These are phyloP conservation scores for Seladonia tumulorum DNA, from an alignment of 2,888 invertebrate genomes.

Conservation along the genomic window DNA sequence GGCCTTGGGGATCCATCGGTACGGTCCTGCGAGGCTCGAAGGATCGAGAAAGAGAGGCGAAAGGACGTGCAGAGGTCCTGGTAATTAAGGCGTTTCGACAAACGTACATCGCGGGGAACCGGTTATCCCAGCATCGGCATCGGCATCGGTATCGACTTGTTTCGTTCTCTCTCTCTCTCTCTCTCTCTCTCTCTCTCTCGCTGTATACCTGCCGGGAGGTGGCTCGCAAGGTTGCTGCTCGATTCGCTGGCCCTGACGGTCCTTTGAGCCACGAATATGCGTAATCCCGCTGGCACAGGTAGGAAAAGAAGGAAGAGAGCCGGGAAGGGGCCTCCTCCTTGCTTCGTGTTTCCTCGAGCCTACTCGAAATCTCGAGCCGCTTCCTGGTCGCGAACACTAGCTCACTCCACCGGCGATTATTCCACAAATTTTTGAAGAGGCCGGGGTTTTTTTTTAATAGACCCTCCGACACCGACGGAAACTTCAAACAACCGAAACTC, in stretches of 20 bases:
- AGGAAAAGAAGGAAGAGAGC: conserved; percentile 13
- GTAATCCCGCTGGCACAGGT: conserved; percentile 51
- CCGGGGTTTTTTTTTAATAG: too few relatives aligned
- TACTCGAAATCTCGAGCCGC: not conserved
- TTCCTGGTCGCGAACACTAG: not conserved
- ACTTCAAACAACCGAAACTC: not conserved
- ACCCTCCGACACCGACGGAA: too few relatives aligned
- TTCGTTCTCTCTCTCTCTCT: conserved; percentile 18
- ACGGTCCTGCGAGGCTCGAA: conserved; percentile 43
- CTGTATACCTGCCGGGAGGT: conserved; percentile 62
- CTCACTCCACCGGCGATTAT: not conserved
- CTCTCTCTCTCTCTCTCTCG: not conserved
- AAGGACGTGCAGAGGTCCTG: conserved; percentile 67
- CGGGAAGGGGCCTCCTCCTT: not conserved
- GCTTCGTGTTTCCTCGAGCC: not conserved
- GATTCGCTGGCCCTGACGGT: conserved; percentile 62
- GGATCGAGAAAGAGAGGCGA: conserved; percentile 48
- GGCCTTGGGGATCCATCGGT: not conserved
- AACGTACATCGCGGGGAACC: conserved; percentile 73
- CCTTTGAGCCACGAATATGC: conserved; percentile 63
- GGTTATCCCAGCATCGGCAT: conserved; percentile 70
- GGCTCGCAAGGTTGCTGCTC: conserved; percentile 61
- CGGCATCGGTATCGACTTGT: conserved; percentile 38
- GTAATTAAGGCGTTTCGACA: conserved; percentile 79
- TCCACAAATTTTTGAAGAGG: not conserved